Evolutionary conservation across 1,140 invertebrate genomes (phyloP), one percentile per base, ranked within the genome.

Genomic region (Gonioctena quinquepunctata): DNA sequence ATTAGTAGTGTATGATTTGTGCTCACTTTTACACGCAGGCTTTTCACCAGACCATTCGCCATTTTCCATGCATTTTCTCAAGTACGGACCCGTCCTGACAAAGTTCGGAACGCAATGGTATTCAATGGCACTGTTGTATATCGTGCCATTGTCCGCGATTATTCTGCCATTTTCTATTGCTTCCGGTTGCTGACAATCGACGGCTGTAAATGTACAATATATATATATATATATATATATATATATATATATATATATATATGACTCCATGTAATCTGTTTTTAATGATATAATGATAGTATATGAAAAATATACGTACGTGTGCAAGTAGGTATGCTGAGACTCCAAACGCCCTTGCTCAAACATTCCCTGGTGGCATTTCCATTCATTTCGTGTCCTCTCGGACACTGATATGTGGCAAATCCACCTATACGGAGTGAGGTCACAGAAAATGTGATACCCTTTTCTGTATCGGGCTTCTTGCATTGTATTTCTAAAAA

Each of bases 61-160:
- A 66, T 91, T 91, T 57, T 94, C 93, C 77, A 91, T 84, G 81
- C 94, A 96, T 77, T 93, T 94, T 57, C 93, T 85, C 2, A 94
- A 83, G 80, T 93, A 94, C 3, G 92, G 91, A 0, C 94, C 94
- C 1, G 92, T 88, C 48, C 94, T 87, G 79, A 93, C 91, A 82
- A 88, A 96, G 71, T 93, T 92, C 5, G 93, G 93, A 62, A 96
- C 83, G 79, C 96, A 98, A 73, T 94, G 92, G 81, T 96, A 97
- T 77, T 95, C 93, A 1, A 95, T 90, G 2, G 90, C 89, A 64
- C 92, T 92, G 5, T 91, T 91, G 77, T 92, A 96, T 0, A 92
- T 95, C 0, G 92, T 91, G 21, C 91, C 90, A 76, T 97, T 96
- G 42, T 94, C 89, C 6, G 95, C 88, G 74, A 95, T 95, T 1